Evolutionary conservation across 1,140 invertebrate genomes (phyloP).

Genomic region (Pachyrhynchus sulphureomaculatus): DNA sequence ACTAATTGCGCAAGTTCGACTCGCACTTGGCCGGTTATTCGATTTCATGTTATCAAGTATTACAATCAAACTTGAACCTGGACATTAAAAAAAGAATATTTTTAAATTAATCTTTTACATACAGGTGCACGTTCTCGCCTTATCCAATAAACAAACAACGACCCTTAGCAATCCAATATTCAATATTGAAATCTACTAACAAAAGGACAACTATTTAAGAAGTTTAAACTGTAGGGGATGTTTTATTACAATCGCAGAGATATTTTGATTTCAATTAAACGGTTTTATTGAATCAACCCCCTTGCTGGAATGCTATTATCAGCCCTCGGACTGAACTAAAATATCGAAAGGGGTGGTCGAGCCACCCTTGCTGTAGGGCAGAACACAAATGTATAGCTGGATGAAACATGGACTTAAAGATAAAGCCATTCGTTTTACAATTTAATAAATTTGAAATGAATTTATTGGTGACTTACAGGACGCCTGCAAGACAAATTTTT

Average conservation of each 20-base stretch:
- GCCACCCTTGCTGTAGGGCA: neutral
- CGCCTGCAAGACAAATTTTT: too few relatives aligned
- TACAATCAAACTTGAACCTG: too few relatives aligned
- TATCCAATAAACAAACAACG: constrained; percentile 8
- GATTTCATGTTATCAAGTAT: too few relatives aligned
- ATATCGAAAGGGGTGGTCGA: neutral
- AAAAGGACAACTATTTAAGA: constrained; percentile 26
- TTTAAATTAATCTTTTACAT: neutral
- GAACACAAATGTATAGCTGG: neutral
- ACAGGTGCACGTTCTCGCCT: neutral
- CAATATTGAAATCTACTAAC: constrained; percentile 11
- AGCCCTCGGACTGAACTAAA: constrained; percentile 4
- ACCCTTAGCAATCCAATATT: constrained; percentile 16
- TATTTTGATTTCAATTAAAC: constrained; percentile 43
- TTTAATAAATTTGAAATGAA: too few relatives aligned
- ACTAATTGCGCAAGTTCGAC: too few relatives aligned
- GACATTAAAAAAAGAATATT: too few relatives aligned
- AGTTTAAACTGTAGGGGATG: constrained; percentile 19
- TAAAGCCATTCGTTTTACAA: too few relatives aligned
- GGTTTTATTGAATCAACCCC: constrained; percentile 35
- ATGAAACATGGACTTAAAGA: too few relatives aligned
- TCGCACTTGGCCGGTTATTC: too few relatives aligned
- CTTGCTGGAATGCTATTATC: constrained; percentile 41
- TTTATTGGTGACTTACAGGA: too few relatives aligned
- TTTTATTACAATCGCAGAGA: constrained; percentile 25